Evolutionary conservation across 2,888 invertebrate genomes (phyloP), one percentile per base, ranked within the genome.

Genomic region (Aspidiotus destructor): DNA sequence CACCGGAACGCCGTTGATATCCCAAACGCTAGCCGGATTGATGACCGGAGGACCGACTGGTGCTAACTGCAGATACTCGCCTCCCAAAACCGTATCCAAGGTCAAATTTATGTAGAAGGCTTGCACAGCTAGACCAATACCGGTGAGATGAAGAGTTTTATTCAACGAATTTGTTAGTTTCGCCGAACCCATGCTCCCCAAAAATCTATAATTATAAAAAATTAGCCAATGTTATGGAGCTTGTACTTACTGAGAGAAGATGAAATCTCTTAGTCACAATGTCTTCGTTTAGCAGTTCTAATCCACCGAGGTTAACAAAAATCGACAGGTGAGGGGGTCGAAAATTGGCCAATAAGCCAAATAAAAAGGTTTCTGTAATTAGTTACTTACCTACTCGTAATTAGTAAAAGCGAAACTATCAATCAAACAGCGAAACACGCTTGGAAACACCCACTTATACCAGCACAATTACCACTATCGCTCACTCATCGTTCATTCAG

Each of bases 81-180:
- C 71, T 7, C 72, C 72, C 62, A 72, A 28, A n/a, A 70, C 72
- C 3, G 70, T 65, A 40, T 72, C 72, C 42, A 72, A 60, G 0
- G 72, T 72, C 17, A 72, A 16, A 57, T 72, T 72, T 55, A 72
- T 72, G 62, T 72, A 72, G 54, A 72, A 72, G 40, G 72, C 72
- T 48, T 72, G 72, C 7, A 72, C 71, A 10, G 72, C 72, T 60
- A 72, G 57, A 16, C 72, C 72, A 54, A 72, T 72, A 8, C 72
- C 72, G 17, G 72, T 72, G 48, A 72, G 68, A 57, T 72, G 72
- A 1, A 72, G 17, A 17, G 72, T 69, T 69, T 71, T 72, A 52
- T 72, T 72, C 9, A 70, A 68, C 1, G 71, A 62, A 62, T 70
- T 70, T 8, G 70, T 61, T 13, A 69, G 17, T 71, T 71, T 72